Conservation (phyloP, 2,113 vertebrate species). For the Nothoprocta perdicaria region DNA sequence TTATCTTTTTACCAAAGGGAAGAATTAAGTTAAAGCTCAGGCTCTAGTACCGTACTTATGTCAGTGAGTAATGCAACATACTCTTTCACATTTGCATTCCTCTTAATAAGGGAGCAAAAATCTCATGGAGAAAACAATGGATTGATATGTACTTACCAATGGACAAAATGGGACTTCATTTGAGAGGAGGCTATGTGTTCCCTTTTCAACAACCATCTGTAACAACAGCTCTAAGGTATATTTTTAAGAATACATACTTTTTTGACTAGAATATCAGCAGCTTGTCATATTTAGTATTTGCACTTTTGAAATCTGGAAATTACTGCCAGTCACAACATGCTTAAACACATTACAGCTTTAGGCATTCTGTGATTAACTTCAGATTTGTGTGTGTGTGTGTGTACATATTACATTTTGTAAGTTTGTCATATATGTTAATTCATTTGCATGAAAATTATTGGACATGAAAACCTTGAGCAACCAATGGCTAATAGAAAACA, state of each 20-base stretch:
- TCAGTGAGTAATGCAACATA: not conserved
- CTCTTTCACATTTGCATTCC: not conserved
- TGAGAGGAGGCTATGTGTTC: conserved; percentile 88
- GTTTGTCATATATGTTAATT: not conserved
- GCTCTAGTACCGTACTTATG: not conserved
- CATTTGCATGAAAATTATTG: not conserved
- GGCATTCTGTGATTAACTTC: not conserved
- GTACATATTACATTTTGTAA: not conserved
- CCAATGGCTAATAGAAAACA: not conserved
- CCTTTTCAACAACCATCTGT: conserved; percentile 85
- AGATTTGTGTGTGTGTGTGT: not conserved
- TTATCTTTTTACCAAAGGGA: not conserved
- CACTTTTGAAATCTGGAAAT: not conserved
- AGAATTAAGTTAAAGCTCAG: not conserved
- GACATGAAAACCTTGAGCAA: not conserved
- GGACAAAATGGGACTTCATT: conserved; percentile 90
- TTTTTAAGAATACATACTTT: fast-evolving
- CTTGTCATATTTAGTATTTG: not conserved
- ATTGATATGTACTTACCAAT: conserved; percentile 79
- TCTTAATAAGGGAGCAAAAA: conserved; percentile 73
- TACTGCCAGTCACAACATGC: not conserved
- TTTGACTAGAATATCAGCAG: too few relatives aligned
- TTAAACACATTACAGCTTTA: not conserved
- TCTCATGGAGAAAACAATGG: conserved; percentile 54
- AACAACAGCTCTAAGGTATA: conserved; percentile 86